These are phyloP conservation scores for Aleiodes testaceus DNA, from an alignment of 2,888 invertebrate genomes.

Conservation along the genomic window DNA sequence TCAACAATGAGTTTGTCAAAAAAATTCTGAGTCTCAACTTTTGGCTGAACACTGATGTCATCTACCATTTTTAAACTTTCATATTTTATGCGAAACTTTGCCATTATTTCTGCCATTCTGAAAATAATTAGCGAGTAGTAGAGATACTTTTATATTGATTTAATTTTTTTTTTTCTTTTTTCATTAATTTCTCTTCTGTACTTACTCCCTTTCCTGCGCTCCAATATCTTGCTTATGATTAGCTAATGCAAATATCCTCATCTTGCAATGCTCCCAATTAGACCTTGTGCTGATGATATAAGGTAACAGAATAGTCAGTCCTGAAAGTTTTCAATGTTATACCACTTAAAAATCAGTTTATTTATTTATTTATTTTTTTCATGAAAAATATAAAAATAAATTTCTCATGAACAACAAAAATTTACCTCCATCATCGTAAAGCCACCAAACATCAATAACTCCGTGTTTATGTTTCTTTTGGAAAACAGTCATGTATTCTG, in stretches of 20 bases:
- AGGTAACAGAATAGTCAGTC: conserved; percentile 86
- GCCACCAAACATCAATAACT: conserved; percentile 95
- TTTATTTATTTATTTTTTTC: too few species aligned
- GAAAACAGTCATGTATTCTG: conserved; percentile 83
- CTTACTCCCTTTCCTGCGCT: conserved; percentile 89
- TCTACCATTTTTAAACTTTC: conserved; percentile 93
- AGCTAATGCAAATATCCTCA: conserved; percentile 88
- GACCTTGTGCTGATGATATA: conserved; percentile 88
- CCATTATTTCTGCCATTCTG: conserved; percentile 94
- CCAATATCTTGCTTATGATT: conserved; percentile 85
- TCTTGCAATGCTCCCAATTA: conserved; percentile 84
- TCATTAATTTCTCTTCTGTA: conserved; percentile 45
- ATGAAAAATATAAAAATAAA: neutral
- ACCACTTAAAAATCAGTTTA: conserved; percentile 51
- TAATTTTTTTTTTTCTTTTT: too few species aligned
- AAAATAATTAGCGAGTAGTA: conserved; percentile 56
- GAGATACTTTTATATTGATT: too few species aligned
- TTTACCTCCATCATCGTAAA: conserved; percentile 91
- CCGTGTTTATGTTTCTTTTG: conserved; percentile 86
- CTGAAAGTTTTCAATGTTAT: conserved; percentile 64
- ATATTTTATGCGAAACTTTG: conserved; percentile 96
- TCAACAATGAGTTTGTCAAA: conserved; percentile 83
- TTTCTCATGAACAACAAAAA: conserved; percentile 30
- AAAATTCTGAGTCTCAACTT: conserved; percentile 81
- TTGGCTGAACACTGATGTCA: conserved; percentile 89